phyloP scores from a whole-genome alignment of 2,113 vertebrate species.

The Colius striatus region DNA sequence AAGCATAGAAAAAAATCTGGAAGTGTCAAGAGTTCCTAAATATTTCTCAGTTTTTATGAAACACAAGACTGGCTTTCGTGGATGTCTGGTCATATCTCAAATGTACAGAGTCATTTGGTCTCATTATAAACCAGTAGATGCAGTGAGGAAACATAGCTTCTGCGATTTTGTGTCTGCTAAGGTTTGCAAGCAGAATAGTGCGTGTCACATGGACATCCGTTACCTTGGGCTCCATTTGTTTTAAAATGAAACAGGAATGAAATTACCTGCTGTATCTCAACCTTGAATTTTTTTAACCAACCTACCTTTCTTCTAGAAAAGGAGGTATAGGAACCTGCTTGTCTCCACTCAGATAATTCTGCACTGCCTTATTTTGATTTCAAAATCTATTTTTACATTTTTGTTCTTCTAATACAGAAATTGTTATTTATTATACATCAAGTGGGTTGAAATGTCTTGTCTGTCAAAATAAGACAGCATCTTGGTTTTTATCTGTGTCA shows the following conservation, averaged over 20 bases:
- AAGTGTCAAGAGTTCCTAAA: neutral
- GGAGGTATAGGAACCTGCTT: slow-evolving; percentile 24
- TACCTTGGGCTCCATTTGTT: slow-evolving; percentile 44
- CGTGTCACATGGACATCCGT: neutral
- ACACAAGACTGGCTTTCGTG: neutral
- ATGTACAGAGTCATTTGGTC: neutral
- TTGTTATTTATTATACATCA: slow-evolving; percentile 51
- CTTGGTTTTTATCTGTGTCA: slow-evolving; percentile 66
- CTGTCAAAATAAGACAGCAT: slow-evolving; percentile 60
- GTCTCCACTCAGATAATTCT: slow-evolving; percentile 23
- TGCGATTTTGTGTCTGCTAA: slow-evolving; percentile 47
- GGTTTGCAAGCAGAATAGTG: slow-evolving; percentile 53
- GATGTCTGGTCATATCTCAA: neutral
- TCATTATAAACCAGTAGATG: slow-evolving; percentile 3
- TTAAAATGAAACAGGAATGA: slow-evolving; percentile 51
- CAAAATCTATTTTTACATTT: slow-evolving; percentile 50
- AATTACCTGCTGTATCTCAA: slow-evolving; percentile 21
- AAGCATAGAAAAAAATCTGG: neutral
- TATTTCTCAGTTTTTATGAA: slow-evolving; percentile 10
- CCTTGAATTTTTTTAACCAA: slow-evolving; percentile 25
- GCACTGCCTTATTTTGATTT: slow-evolving; percentile 41
- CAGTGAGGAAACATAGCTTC: slow-evolving; percentile 50
- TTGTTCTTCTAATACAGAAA: slow-evolving; percentile 28
- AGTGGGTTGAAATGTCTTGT: slow-evolving; percentile 60
- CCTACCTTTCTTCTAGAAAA: slow-evolving; percentile 23